Evolutionary conservation across 2,113 vertebrate genomes (phyloP).

Genomic region (Eurystomus gularis): DNA sequence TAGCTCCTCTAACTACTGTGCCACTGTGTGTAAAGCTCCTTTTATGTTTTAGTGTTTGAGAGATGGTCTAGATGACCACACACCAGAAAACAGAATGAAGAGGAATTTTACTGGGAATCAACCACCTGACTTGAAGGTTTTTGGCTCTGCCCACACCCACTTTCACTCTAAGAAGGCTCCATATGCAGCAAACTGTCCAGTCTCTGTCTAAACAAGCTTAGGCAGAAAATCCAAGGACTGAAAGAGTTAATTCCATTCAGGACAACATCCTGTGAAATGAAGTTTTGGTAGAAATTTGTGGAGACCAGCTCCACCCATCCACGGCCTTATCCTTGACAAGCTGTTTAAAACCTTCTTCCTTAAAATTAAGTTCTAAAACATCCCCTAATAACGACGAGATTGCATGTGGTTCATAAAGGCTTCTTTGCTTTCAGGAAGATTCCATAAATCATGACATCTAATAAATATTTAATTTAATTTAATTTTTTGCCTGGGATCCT

Average conservation of each 20-base stretch:
- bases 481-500: neutral
- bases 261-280: neutral
- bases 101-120: neutral
- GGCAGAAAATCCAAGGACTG: neutral
- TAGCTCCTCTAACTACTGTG: neutral
- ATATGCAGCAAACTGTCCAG: neutral
- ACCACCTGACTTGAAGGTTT: fast-evolving
- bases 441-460: neutral
- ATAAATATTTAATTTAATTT: neutral
- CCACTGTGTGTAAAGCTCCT: fast-evolving
- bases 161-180: neutral
- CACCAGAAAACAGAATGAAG: neutral
- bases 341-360: neutral
- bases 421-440: neutral
- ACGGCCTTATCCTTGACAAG: neutral
- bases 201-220: neutral
- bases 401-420: neutral
- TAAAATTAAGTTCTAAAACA: neutral
- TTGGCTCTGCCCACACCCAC: neutral
- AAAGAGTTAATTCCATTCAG: neutral
- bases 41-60: fast-evolving
- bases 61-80: neutral
- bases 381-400: neutral
- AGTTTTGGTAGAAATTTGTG: neutral
- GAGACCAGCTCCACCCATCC: neutral